These are phyloP conservation scores for Glomeris maerens DNA, from an alignment of 1,140 invertebrate species.

Conservation along the genomic window DNA sequence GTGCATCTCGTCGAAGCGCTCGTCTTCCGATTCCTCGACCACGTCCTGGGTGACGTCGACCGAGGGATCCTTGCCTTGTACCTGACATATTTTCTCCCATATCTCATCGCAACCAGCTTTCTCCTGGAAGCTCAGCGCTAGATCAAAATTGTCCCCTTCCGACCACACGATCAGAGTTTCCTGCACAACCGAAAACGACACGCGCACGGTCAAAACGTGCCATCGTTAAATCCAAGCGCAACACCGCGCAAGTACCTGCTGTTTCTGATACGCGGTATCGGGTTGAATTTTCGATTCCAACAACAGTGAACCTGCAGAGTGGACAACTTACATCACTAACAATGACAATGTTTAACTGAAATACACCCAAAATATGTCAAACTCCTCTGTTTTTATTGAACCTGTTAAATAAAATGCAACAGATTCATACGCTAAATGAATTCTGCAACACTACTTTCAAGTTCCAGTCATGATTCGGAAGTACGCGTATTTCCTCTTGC, in stretches of 20 bases:
- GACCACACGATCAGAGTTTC: conserved; percentile 99
- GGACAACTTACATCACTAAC: no score
- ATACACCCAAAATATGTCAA: no score
- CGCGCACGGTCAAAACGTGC: neutral
- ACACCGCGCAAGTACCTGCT: conserved; percentile 49
- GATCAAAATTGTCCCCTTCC: conserved; percentile 96
- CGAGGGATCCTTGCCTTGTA: conserved; percentile 95
- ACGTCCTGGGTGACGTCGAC: conserved; percentile 96
- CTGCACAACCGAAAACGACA: conserved; percentile 30
- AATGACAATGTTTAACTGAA: no score
- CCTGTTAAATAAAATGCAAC: no score
- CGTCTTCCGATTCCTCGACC: conserved; percentile 95
- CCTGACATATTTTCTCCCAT: conserved; percentile 99
- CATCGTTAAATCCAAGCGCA: neutral
- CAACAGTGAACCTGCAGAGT: conserved; percentile 57
- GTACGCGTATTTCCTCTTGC: no score
- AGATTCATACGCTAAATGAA: no score
- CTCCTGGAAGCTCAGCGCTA: conserved; percentile 98
- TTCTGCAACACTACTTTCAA: no score
- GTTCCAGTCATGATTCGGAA: no score
- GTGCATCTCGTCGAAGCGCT: conserved; percentile 89
- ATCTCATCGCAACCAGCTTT: conserved; percentile 99
- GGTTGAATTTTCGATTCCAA: conserved; percentile 94
- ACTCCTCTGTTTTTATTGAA: no score
- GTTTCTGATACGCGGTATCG: conserved; percentile 96